Percentiles rank a stretch among this genome's conserved stretches.
phyloP scores from a whole-genome alignment of 2,797 vertebrate species.

The Phyllotis vaccarum region DNA sequence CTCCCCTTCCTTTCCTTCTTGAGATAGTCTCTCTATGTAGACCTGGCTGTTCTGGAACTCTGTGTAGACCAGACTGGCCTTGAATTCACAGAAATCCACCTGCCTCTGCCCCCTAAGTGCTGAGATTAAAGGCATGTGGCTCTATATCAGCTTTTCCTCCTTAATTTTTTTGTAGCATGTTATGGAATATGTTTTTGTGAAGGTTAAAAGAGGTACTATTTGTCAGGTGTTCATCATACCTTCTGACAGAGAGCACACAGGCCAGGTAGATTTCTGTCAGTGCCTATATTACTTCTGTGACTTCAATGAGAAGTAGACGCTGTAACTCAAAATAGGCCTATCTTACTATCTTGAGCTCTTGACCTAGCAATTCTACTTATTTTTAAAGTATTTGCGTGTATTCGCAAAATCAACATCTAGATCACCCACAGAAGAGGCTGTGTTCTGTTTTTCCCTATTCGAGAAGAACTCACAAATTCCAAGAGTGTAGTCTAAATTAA shows the following conservation, averaged over 20 bases:
- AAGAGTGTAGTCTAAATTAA: constrained; percentile 37
- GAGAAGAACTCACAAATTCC: constrained; percentile 40
- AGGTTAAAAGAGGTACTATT: constrained; percentile 3
- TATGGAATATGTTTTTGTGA: neutral
- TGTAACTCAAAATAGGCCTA: neutral
- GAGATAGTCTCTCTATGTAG: neutral
- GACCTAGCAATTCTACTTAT: neutral
- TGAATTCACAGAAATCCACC: neutral
- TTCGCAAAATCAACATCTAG: constrained; percentile 34
- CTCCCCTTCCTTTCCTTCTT: neutral
- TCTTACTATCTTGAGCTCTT: constrained; percentile 16
- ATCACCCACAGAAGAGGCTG: constrained; percentile 18
- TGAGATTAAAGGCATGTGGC: neutral
- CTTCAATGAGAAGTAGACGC: constrained; percentile 12
- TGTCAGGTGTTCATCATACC: neutral
- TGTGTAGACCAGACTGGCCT: neutral
- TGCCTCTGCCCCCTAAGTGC: neutral
- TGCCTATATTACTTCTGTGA: neutral
- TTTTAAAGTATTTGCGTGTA: neutral
- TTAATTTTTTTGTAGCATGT: constrained; percentile 9
- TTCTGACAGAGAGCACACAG: neutral
- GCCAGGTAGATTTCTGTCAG: neutral
- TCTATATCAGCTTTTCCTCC: neutral
- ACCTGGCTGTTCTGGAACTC: neutral
- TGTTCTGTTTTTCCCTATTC: constrained; percentile 37